Base-by-base conservation (phyloP, 1,140 invertebrate species). In the Nilaparvata lugens region DNA sequence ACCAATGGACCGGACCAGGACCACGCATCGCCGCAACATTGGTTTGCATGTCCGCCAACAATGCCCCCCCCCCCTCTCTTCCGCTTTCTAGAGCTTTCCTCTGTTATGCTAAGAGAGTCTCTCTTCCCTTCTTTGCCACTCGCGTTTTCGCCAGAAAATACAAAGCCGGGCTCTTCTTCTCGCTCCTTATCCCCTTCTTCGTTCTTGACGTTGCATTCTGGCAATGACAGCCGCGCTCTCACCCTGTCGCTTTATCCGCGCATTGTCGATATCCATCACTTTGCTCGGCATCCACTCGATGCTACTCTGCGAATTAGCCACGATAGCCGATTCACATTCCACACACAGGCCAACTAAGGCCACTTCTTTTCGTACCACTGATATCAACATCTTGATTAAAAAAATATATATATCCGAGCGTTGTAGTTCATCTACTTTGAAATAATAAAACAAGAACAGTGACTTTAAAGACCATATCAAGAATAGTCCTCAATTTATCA, bases 91-190 rank as follows among this genome's bases (percentile, higher is more conserved):
- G 45, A 48, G 21, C 31, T 35, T 35, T 48, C 45, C 21, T 6
- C 45, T 48, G 45, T 48, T 48, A 48, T 48, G 45, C 45, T 48
- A 48, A 48, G 45, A 48, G 45, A 48, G 16, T 11, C 45, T 48
- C 45, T 48, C 45, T 35, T 35, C 31, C 31, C 31, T 35, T 35
- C 31, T 35, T 35, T 35, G 31, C 31, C 9, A 18, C 16, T 18
- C 16, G 4, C 45, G 21, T 48, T 48, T 48, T 48, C 21, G 45
- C 45, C 16, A 48, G 45, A 48, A 48, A 48, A 48, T 48, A 48
- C 45, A 48, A 48, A 48, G 21, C 31, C 31, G 31, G 7, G 9
- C 31, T 35, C 31, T 35, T 35, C 31, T 35, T 35, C 31, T 35
- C 13, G 13, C 2, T 1, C 3, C 3, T 11, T 11, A 4, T 1